Conservation (phyloP, 2,797 vertebrate species). For the Morus bassanus region DNA sequence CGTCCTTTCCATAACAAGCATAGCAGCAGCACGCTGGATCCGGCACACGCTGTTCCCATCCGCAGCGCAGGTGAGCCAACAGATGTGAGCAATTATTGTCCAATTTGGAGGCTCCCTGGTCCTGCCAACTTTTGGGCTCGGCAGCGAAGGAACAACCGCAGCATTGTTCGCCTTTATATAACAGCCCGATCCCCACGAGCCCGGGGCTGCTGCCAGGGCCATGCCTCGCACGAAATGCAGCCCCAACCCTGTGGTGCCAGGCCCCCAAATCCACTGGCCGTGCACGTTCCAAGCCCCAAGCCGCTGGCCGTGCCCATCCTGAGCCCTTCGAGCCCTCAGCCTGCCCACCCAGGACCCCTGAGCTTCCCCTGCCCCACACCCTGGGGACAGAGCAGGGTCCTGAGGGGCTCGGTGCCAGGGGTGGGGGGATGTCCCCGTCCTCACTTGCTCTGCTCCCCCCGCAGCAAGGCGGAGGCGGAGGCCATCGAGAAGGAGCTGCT, state of each 20-base stretch:
- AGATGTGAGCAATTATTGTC: conserved; percentile 36
- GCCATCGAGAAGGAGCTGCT: conserved; percentile 89
- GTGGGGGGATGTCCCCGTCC: accelerated
- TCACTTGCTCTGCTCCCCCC: not conserved
- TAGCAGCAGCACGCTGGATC: not conserved
- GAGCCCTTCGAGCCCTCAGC: not conserved
- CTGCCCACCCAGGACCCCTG: accelerated
- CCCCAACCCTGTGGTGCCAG: not conserved
- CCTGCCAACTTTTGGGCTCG: not conserved
- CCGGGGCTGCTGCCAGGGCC: not conserved
- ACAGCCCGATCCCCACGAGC: not conserved
- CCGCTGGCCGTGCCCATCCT: not conserved
- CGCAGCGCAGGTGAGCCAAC: conserved; percentile 9
- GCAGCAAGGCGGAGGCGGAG: conserved; percentile 84
- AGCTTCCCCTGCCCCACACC: not conserved
- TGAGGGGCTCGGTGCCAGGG: not conserved
- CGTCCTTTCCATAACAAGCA: not conserved
- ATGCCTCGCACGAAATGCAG: not conserved
- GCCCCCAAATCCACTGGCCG: not conserved
- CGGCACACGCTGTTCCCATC: not conserved
- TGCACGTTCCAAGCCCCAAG: accelerated
- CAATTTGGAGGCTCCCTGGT: not conserved
- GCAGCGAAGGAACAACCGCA: not conserved
- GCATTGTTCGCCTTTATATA: conserved; percentile 20
- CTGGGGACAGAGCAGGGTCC: accelerated